A percentile compares a stretch with the other conserved stretches of the same genome.
These are phyloP conservation scores for Gibbula magus DNA, from an alignment of 2,888 invertebrate species.

Conservation along the genomic window DNA sequence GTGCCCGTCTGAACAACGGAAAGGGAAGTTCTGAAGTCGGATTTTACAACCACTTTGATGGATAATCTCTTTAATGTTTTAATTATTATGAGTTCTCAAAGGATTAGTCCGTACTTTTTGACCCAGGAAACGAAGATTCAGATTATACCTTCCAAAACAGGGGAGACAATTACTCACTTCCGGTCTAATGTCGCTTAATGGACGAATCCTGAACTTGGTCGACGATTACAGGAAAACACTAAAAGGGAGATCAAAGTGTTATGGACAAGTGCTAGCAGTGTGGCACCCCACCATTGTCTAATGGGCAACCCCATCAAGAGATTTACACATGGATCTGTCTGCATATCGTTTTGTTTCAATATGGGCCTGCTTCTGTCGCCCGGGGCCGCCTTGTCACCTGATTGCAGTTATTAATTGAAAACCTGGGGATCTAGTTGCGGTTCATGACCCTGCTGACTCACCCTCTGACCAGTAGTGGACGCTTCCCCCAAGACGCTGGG, in stretches of 20 bases:
- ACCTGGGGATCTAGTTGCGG: background rate
- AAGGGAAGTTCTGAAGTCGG: too few relatives aligned
- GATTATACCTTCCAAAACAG: too few relatives aligned
- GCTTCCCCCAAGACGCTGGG: background rate
- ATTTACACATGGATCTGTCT: background rate
- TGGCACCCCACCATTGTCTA: background rate
- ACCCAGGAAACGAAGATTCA: too few relatives aligned
- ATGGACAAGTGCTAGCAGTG: background rate
- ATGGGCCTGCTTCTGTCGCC: background rate
- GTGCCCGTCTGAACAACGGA: too few relatives aligned
- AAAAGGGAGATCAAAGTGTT: slow-evolving; percentile 8
- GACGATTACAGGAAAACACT: background rate
- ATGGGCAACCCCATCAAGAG: background rate
- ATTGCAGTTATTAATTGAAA: slow-evolving; percentile 3
- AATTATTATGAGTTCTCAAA: too few relatives aligned
- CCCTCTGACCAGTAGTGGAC: background rate
- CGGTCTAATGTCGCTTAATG: background rate
- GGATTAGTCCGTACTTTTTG: too few relatives aligned
- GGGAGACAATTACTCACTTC: too few relatives aligned
- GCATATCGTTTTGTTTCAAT: background rate
- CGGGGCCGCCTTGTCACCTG: background rate
- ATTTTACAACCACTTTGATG: too few relatives aligned
- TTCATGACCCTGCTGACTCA: slow-evolving; percentile 6
- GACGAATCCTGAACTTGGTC: background rate
- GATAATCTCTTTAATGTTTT: too few relatives aligned